Evolutionary conservation across 2,113 vertebrate species (phyloP), one percentile per base, ranked within the genome.

Genomic region (Lepus timidus): DNA sequence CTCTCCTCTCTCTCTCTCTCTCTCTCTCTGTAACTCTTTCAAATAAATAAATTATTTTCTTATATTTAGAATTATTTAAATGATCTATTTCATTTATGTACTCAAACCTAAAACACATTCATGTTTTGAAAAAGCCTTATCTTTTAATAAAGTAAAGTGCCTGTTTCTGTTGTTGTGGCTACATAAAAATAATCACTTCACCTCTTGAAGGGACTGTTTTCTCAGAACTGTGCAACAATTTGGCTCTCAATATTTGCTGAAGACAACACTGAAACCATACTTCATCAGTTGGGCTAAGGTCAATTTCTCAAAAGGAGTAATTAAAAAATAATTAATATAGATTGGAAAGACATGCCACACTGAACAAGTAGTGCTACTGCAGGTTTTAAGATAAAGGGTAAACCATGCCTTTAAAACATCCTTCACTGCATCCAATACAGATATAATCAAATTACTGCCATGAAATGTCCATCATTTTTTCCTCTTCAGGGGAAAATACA

Each of bases 381-480:
- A 62, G n/a, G 7, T 83, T 86, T 92, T 36, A 95, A 85, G 67
- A 74, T 62, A 74, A 89, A 65, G 14, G 67, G 55, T n/a, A 93
- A 90, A 71, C 11, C 61, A 82, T 73, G 68, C 68, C 85, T 84
- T 86, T 7, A 78, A 87, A 81, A 90, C 36, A 25, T 10, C 27
- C 39, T 27, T 94, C 62, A 61, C 1, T 61, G 36, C 27, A 90
- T 31, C 61, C 52, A 90, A 81, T 11, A 84, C 33, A 91, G 84
- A 73, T 70, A 88, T 9, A 88, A 76, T 52, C 90, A 95, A 95
- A 68, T 9, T 7, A n/a, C n/a, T 83, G 78, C 68, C 76, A 93
- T 80, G 16, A 75, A 95, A 94, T 51, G 76, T 85, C 80, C 82
- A 76, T 84, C 85, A 84, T 51, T 36, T 94, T 87, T 96, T 75